phyloP scores from a whole-genome alignment of 2,888 invertebrate genomes.

The Caenorhabditis auriculariae region DNA sequence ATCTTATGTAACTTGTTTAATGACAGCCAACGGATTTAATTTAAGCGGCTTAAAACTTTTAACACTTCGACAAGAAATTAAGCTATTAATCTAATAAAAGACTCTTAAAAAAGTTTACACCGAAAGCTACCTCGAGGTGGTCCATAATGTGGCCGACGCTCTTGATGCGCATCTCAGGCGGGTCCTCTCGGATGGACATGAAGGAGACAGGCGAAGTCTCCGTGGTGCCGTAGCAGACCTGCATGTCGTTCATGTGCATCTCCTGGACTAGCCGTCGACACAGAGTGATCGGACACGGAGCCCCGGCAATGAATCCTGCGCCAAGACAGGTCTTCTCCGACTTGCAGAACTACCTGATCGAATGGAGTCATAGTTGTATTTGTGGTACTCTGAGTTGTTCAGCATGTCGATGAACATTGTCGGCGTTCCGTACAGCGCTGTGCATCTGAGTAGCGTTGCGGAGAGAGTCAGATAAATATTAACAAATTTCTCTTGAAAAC shows the following conservation, averaged over 20 bases:
- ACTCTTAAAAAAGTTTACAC: no score
- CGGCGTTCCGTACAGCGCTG: conserved; percentile 67
- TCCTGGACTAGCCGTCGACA: conserved; percentile 65
- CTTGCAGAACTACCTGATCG: conserved; percentile 37
- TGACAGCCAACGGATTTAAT: no score
- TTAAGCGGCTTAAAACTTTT: no score
- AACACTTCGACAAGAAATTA: no score
- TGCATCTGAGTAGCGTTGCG: conserved; percentile 64
- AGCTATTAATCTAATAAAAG: no score
- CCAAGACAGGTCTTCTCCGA: conserved; percentile 29
- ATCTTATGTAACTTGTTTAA: no score
- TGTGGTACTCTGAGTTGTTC: conserved; percentile 63
- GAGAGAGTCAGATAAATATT: background rate
- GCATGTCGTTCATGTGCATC: conserved; percentile 64
- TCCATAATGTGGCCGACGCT: conserved; percentile 70
- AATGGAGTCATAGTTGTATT: conserved; percentile 62
- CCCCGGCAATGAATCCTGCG: conserved; percentile 75
- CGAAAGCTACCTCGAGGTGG: conserved; percentile 68
- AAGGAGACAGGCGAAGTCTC: conserved; percentile 71
- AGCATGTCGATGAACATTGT: conserved; percentile 69
- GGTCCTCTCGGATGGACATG: conserved; percentile 67
- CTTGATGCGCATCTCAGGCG: conserved; percentile 66
- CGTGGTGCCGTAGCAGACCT: conserved; percentile 70
- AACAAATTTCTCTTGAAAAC: background rate
- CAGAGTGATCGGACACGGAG: conserved; percentile 72